Evolutionary conservation across 2,888 invertebrate genomes (phyloP).

Genomic region (Eubasilissa splendida): DNA sequence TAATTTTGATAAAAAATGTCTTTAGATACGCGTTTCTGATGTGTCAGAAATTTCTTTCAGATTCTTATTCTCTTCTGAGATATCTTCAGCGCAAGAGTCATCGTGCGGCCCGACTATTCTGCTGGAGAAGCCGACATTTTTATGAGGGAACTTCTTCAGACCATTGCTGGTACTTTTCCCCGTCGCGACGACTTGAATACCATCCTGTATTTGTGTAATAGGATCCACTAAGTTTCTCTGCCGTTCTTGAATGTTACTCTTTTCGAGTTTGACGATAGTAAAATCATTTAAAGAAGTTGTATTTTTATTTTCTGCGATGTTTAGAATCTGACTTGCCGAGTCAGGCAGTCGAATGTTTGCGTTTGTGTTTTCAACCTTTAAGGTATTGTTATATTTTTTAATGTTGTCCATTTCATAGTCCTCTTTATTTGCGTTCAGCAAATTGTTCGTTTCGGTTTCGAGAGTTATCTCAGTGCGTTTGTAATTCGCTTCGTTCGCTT

Average conservation of each 20-base stretch:
- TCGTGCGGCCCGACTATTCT: constrained; percentile 36
- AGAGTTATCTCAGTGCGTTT: constrained; percentile 51
- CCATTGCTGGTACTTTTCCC: constrained; percentile 33
- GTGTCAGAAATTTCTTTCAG: constrained; percentile 33
- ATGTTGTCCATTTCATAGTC: constrained; percentile 50
- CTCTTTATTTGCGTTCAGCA: constrained; percentile 49
- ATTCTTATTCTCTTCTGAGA: neutral
- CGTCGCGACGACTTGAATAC: constrained; percentile 46
- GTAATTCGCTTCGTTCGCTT: constrained; percentile 28
- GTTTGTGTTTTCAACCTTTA: constrained; percentile 36
- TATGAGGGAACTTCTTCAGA: constrained; percentile 47
- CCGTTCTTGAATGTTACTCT: neutral
- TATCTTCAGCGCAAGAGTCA: constrained; percentile 36
- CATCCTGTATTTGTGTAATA: constrained; percentile 21
- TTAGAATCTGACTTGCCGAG: constrained; percentile 43
- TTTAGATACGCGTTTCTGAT: constrained; percentile 46
- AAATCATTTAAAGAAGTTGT: neutral
- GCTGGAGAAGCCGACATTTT: constrained; percentile 34
- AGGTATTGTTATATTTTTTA: constrained; percentile 41
- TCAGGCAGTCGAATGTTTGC: constrained; percentile 42
- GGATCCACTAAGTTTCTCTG: neutral
- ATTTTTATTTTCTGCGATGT: constrained; percentile 24
- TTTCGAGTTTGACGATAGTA: neutral
- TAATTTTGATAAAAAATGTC: neutral
- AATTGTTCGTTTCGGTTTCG: constrained; percentile 53